phyloP scores from a whole-genome alignment of 2,888 invertebrate genomes.

The Iselma pallidipennis region DNA sequence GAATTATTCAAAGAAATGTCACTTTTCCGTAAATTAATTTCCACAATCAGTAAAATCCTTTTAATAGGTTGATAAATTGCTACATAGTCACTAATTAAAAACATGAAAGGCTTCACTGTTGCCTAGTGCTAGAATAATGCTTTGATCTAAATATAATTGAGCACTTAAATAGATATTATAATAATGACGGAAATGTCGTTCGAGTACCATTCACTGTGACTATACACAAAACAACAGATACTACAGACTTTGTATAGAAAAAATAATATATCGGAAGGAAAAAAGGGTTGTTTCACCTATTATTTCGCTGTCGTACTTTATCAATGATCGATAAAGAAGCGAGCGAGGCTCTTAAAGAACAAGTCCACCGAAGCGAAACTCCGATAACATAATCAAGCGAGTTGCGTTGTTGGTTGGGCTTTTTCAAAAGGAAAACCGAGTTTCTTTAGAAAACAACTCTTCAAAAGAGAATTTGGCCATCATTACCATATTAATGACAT shows the following conservation, averaged over 20 bases:
- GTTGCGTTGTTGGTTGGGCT: constrained; percentile 4
- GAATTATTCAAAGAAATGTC: background rate
- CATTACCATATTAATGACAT: background rate
- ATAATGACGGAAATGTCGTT: background rate
- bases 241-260: background rate
- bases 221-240: background rate
- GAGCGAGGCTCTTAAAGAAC: constrained; percentile 12
- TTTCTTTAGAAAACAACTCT: background rate
- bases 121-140: constrained; percentile 17
- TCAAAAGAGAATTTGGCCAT: background rate
- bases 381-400: constrained; percentile 26
- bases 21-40: background rate
- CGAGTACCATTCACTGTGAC: background rate
- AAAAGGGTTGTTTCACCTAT: constrained; percentile 1
- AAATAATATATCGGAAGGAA: constrained; percentile 1
- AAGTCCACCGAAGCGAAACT: constrained; percentile 21
- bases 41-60: constrained; percentile 8
- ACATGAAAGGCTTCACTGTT: constrained; percentile 31
- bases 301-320: background rate
- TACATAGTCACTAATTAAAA: constrained; percentile 30
- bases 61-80: constrained; percentile 11
- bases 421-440: background rate
- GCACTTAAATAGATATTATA: constrained; percentile 17
- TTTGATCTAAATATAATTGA: constrained; percentile 39
- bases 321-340: constrained; percentile 6